Conservation (phyloP, 2,888 invertebrate species). For the Germaria angustata region DNA sequence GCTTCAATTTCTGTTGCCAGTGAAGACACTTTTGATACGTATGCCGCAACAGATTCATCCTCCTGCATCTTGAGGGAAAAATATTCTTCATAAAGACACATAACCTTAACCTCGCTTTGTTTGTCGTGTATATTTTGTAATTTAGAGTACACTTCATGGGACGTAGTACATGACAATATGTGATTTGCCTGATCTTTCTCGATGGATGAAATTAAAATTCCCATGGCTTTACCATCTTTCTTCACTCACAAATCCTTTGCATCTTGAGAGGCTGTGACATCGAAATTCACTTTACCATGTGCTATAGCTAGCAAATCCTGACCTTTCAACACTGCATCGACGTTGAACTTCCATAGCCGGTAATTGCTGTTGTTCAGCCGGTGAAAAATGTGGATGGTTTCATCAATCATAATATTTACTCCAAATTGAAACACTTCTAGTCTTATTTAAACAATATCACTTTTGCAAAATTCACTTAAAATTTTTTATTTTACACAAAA, state of each 20-base stretch:
- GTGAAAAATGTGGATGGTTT: slow-evolving; percentile 38
- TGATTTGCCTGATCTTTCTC: slow-evolving; percentile 38
- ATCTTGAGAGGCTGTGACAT: slow-evolving; percentile 34
- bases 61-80: slow-evolving; percentile 57
- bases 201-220: slow-evolving; percentile 38
- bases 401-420: slow-evolving; percentile 48
- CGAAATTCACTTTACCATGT: slow-evolving; percentile 24
- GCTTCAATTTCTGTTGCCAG: slow-evolving; percentile 62
- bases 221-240: slow-evolving; percentile 31
- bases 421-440: not conserved
- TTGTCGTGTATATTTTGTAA: slow-evolving; percentile 31
- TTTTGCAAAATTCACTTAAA: not conserved
- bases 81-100: slow-evolving; percentile 61
- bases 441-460: not conserved
- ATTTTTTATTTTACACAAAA: not conserved
- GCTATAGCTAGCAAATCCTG: slow-evolving; percentile 28
- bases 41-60: too few species aligned
- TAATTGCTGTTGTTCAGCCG: slow-evolving; percentile 41
- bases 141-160: slow-evolving; percentile 18
- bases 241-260: slow-evolving; percentile 43
- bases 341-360: slow-evolving; percentile 38
- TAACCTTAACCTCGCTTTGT: slow-evolving; percentile 45
- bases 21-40: slow-evolving; percentile 42
- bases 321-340: slow-evolving; percentile 52
- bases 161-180: slow-evolving; percentile 27